phyloP scores from a whole-genome alignment of 2,797 vertebrate species.

The Threskiornis aethiopicus region DNA sequence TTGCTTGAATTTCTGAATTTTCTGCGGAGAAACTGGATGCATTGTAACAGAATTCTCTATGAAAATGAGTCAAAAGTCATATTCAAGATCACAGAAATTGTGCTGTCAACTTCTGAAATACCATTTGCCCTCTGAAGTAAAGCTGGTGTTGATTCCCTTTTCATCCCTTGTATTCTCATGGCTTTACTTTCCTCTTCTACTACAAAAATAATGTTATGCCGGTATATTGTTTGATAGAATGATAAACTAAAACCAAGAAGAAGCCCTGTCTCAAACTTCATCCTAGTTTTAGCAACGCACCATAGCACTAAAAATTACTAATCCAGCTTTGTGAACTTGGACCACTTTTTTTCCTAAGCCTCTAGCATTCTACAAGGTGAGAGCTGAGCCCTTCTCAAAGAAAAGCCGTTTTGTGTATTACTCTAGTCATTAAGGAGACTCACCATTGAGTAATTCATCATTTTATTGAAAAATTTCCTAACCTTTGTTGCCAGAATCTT shows the following conservation, averaged over 20 bases:
- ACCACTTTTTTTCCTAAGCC: neutral
- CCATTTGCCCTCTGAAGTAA: neutral
- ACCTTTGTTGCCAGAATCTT: neutral
- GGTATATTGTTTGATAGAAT: neutral
- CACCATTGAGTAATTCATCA: neutral
- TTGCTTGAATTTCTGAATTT: neutral
- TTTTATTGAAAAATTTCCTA: neutral
- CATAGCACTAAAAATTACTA: neutral
- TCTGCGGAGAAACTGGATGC: neutral
- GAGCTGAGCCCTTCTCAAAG: neutral
- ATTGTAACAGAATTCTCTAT: neutral
- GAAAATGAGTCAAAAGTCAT: neutral
- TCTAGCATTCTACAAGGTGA: neutral
- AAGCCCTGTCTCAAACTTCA: neutral
- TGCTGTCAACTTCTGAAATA: neutral
- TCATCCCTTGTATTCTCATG: neutral
- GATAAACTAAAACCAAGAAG: neutral
- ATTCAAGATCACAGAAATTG: neutral
- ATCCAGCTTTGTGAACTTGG: neutral
- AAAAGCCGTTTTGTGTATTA: neutral
- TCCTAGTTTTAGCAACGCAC: neutral
- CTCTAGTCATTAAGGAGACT: neutral
- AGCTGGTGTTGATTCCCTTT: neutral
- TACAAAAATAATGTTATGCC: neutral
- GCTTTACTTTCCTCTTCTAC: neutral